Conservation (phyloP, 2,888 invertebrate species). For the Rhagonycha fulva region DNA sequence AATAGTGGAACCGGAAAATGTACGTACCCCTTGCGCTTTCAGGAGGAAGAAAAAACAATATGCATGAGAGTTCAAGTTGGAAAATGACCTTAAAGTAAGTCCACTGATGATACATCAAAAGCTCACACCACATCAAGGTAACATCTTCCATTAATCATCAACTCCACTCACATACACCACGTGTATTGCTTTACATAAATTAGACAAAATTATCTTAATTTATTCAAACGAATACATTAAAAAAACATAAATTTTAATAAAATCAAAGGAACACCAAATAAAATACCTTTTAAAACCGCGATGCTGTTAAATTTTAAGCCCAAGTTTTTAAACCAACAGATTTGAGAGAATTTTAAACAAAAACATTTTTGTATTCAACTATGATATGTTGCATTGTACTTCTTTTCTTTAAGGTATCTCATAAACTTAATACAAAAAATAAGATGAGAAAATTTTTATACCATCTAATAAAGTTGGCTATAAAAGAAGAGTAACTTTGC, state of each 20-base stretch:
- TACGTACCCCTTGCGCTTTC: not conserved
- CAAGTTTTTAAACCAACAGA: not conserved
- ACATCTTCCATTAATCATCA: not conserved
- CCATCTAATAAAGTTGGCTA: not conserved
- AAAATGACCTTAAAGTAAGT: not conserved
- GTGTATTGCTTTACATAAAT: not conserved
- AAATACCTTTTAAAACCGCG: not conserved
- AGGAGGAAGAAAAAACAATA: not conserved
- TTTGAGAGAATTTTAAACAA: not conserved
- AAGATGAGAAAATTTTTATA: constrained; percentile 1
- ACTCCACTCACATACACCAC: not conserved
- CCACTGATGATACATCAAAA: not conserved
- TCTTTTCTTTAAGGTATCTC: not conserved
- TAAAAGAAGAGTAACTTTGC: not conserved
- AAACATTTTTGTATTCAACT: not conserved
- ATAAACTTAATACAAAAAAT: not conserved
- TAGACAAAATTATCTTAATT: not conserved
- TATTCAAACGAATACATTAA: not conserved
- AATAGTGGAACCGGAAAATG: not conserved
- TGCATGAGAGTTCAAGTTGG: not conserved
- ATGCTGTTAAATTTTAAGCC: not conserved
- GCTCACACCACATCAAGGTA: not conserved
- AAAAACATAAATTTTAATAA: not conserved
- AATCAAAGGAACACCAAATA: not conserved
- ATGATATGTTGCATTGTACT: not conserved